Conservation (phyloP, 2,113 vertebrate species). For the Montifringilla adamsi region DNA sequence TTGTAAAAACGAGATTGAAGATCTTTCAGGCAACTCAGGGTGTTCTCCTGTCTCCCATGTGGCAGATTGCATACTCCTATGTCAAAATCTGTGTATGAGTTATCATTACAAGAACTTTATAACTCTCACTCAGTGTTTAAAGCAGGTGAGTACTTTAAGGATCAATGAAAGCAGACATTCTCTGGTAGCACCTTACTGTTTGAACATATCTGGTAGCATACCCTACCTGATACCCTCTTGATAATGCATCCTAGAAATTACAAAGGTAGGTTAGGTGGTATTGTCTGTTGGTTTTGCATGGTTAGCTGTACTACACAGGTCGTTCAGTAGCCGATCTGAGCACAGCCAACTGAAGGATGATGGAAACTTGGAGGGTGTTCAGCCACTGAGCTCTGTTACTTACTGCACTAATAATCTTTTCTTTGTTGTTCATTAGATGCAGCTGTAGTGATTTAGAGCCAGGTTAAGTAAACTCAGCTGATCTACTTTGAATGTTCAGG, state of each 20-base stretch:
- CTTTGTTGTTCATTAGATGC: neutral
- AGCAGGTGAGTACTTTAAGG: neutral
- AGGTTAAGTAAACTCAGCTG: neutral
- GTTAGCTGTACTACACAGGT: neutral
- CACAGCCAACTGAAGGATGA: neutral
- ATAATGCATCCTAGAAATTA: neutral
- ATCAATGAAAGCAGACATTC: neutral
- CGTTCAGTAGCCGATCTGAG: neutral
- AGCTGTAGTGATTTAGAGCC: neutral
- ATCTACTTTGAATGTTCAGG: neutral
- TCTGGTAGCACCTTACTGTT: neutral
- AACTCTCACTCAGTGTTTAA: neutral
- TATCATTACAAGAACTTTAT: neutral
- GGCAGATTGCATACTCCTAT: neutral
- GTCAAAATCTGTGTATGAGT: neutral
- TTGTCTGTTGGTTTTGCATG: neutral
- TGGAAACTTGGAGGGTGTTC: neutral
- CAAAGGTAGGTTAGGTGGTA: rapidly evolving
- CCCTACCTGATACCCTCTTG: neutral
- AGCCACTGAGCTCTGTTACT: neutral
- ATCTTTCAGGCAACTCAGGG: too few species aligned
- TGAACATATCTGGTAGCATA: rapidly evolving
- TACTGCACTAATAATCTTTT: neutral
- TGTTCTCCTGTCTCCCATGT: neutral
- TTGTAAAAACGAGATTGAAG: neutral